Evolutionary conservation across 2,797 vertebrate species (phyloP).

Genomic region (Oreochromis mossambicus): DNA sequence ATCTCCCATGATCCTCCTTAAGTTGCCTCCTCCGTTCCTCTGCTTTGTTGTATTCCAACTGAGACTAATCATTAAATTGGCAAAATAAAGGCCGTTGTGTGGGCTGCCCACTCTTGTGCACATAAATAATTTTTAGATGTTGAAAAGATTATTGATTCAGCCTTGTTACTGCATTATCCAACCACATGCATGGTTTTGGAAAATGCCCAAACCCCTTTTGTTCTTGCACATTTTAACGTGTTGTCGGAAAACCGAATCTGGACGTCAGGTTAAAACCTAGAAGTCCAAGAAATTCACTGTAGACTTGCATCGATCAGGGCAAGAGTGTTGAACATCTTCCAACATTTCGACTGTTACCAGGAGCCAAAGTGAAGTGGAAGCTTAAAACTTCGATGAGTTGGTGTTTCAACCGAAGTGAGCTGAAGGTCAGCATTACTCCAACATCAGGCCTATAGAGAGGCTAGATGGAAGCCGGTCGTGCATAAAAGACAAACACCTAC

Average conservation of each 20-base stretch:
- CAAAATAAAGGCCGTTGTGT: constrained; percentile 30
- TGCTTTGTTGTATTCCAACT: constrained; percentile 72
- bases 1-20: constrained; percentile 72
- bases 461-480: background rate
- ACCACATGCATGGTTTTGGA: background rate
- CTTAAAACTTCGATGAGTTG: background rate
- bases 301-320: background rate
- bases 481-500: background rate
- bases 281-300: background rate
- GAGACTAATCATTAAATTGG: constrained; percentile 58
- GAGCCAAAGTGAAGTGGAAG: background rate
- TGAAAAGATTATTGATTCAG: constrained; percentile 10
- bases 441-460: background rate
- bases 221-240: background rate
- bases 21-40: constrained; percentile 75
- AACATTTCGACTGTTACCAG: background rate
- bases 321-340: background rate
- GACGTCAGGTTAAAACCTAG: background rate
- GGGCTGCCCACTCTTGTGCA: background rate
- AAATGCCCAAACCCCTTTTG: background rate
- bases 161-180: background rate
- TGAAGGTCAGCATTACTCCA: background rate
- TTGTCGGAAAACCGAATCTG: background rate
- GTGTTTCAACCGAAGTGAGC: background rate
- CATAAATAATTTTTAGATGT: constrained; percentile 24